A percentile compares a stretch with the other conserved stretches of the same genome.
These are phyloP conservation scores for Sula dactylatra DNA, from an alignment of 2,113 vertebrate species.

Conservation along the genomic window DNA sequence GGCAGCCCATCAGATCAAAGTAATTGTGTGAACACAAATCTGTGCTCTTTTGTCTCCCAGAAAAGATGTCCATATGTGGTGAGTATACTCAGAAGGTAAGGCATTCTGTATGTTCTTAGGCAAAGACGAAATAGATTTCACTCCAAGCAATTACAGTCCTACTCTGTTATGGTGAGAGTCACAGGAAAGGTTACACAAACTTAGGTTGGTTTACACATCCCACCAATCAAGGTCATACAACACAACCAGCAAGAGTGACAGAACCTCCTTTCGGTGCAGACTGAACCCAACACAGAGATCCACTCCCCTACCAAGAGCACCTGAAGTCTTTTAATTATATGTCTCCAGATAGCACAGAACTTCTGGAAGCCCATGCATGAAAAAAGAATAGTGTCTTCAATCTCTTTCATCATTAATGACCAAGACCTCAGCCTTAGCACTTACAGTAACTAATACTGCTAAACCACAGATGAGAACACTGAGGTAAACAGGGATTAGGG, in stretches of 20 bases:
- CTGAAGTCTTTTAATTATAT: not conserved
- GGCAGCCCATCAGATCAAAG: not conserved
- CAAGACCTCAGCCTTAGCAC: not conserved
- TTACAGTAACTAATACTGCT: not conserved
- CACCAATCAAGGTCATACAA: not conserved
- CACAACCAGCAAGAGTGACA: not conserved
- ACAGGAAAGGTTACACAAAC: not conserved
- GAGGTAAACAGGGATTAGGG: not conserved
- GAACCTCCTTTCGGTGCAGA: not conserved
- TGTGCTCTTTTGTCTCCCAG: not conserved
- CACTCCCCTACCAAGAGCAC: not conserved
- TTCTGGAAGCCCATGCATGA: not conserved
- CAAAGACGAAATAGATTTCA: not conserved
- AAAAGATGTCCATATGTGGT: not conserved
- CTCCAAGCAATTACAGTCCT: not conserved
- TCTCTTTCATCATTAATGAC: not conserved
- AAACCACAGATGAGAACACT: not conserved
- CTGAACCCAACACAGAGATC: not conserved
- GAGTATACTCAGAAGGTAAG: not conserved
- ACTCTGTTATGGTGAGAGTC: not conserved
- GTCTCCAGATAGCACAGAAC: not conserved
- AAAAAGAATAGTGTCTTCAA: not conserved
- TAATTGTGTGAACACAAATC: not conserved
- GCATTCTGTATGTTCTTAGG: not conserved
- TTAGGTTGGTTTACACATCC: not conserved